phyloP scores from a whole-genome alignment of 2,797 vertebrate species.

The Masticophis lateralis region DNA sequence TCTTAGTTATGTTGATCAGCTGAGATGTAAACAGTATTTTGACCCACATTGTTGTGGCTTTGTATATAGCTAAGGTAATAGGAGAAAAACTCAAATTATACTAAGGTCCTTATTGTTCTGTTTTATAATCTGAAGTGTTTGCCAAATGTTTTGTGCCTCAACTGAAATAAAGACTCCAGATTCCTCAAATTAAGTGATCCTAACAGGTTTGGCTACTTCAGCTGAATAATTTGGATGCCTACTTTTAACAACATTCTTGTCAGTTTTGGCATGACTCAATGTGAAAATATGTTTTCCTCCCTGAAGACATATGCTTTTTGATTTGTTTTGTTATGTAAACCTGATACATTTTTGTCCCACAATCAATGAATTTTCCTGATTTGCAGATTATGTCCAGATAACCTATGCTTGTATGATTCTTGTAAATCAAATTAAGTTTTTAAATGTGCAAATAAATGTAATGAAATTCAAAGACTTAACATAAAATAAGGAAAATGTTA shows the following conservation, averaged over 20 bases:
- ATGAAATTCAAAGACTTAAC: conserved; percentile 12
- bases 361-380: not conserved
- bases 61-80: not conserved
- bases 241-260: conserved; percentile 16
- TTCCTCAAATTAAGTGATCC: not conserved
- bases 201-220: not conserved
- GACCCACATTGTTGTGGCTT: not conserved
- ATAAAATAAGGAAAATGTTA: not conserved
- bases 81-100: not conserved
- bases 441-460: not conserved
- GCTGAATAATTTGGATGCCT: conserved; percentile 6
- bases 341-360: conserved; percentile 3
- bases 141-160: not conserved
- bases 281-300: not conserved
- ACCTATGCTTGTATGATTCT: not conserved
- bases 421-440: conserved; percentile 1
- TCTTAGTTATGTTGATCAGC: not conserved
- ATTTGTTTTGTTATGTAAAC: conserved; percentile 5
- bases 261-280: conserved; percentile 5
- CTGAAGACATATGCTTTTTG: not conserved
- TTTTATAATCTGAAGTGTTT: not conserved
- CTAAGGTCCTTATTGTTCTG: not conserved
- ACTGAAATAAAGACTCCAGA: not conserved
- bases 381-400: conserved; percentile 1
- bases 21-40: not conserved